Evolutionary conservation across 2,888 invertebrate genomes (phyloP).

Genomic region (Cryptops parisi): DNA sequence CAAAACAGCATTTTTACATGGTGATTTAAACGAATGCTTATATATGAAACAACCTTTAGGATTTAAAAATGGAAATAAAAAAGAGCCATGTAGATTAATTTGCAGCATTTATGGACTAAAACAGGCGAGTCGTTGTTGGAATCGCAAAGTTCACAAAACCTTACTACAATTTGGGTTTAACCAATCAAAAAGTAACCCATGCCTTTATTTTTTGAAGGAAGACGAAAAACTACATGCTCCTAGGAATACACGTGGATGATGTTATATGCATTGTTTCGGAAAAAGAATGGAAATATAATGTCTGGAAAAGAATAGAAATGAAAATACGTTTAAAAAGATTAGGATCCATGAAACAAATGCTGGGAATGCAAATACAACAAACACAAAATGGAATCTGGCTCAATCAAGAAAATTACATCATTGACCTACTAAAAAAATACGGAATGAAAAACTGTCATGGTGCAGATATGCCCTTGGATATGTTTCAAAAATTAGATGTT

Average conservation of each 20-base stretch:
- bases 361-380: too few species aligned
- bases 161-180: slow-evolving; percentile 9
- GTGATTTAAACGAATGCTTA: slow-evolving; percentile 11
- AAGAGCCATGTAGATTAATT: slow-evolving; percentile 13
- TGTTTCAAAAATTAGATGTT: too few species aligned
- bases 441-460: slow-evolving; percentile 4
- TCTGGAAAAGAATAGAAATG: too few species aligned
- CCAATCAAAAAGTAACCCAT: background rate
- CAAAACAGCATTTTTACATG: slow-evolving; percentile 14
- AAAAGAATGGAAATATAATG: too few species aligned
- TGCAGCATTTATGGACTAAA: slow-evolving; percentile 15
- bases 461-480: slow-evolving; percentile 14
- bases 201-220: background rate
- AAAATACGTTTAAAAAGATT: background rate
- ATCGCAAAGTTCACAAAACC: slow-evolving; percentile 10
- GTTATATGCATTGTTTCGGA: too few species aligned
- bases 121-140: slow-evolving; percentile 16
- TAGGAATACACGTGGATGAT: background rate
- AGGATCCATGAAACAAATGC: background rate
- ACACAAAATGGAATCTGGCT: too few species aligned
- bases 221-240: too few species aligned
- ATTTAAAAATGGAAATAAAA: slow-evolving; percentile 2
- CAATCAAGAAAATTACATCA: too few species aligned
- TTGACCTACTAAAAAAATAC: slow-evolving; percentile 5
- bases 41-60: slow-evolving; percentile 16